Percentiles rank a stretch among this genome's conserved stretches.
Evolutionary conservation across 2,888 invertebrate genomes (phyloP).

Genomic region (Andricus quercusramuli): DNA sequence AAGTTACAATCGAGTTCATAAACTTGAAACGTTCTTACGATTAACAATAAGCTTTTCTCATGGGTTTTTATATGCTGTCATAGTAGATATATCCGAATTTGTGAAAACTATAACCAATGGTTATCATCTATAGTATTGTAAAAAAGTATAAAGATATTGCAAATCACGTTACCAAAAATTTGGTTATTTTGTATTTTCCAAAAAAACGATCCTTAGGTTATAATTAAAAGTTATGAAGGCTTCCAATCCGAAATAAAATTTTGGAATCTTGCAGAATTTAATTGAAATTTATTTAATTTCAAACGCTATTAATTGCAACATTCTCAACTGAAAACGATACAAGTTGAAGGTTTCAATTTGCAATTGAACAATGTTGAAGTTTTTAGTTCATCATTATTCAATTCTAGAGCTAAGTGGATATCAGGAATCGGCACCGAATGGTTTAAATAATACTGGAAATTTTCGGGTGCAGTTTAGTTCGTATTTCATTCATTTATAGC

Average conservation of each 20-base stretch:
- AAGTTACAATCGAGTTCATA: constrained; percentile 1
- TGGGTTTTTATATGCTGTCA: constrained; percentile 28
- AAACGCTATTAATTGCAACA: no score
- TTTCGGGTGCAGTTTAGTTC: not conserved
- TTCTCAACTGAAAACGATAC: no score
- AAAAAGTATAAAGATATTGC: constrained; percentile 37
- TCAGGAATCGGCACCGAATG: not conserved
- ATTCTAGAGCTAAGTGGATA: not conserved
- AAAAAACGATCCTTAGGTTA: not conserved
- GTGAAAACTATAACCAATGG: constrained; percentile 25
- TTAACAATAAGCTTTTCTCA: constrained; percentile 35
- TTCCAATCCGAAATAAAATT: no score
- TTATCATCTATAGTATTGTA: constrained; percentile 17
- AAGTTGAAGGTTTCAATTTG: no score
- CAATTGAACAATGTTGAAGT: no score
- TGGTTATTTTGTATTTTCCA: constrained; percentile 12
- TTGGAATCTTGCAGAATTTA: no score
- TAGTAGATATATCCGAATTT: constrained; percentile 5
- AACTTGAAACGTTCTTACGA: constrained; percentile 7
- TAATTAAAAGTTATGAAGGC: no score
- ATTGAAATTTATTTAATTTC: no score
- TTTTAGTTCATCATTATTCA: no score
- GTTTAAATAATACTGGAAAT: not conserved
- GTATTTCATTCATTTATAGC: not conserved
- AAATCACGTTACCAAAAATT: constrained; percentile 14